phyloP scores from a whole-genome alignment of 2,888 invertebrate genomes.

The Nephrocerus scutellatus region DNA sequence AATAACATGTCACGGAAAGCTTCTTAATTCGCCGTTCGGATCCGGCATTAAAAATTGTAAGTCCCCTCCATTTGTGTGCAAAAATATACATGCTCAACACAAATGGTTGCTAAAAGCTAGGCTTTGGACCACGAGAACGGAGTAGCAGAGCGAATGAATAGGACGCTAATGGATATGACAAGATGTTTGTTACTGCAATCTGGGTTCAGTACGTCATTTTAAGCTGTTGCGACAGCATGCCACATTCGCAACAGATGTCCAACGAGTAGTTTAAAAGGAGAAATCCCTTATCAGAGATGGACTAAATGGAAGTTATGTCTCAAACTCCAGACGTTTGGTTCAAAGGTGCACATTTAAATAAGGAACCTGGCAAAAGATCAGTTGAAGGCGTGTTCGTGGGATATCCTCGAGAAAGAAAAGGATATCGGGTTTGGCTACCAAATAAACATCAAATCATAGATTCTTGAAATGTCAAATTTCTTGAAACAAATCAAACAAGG shows the following conservation, averaged over 20 bases:
- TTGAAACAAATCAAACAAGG: slow-evolving; percentile 4
- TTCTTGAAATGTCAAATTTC: slow-evolving; percentile 12
- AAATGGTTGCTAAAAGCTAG: too few relatives aligned
- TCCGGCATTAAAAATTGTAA: too few relatives aligned
- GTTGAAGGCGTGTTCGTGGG: slow-evolving; percentile 15
- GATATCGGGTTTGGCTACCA: slow-evolving; percentile 13
- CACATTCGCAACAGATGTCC: slow-evolving; percentile 17
- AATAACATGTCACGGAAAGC: too few relatives aligned
- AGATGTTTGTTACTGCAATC: too few relatives aligned
- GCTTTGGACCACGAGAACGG: too few relatives aligned
- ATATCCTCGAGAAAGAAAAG: slow-evolving; percentile 14
- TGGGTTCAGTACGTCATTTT: slow-evolving; percentile 19
- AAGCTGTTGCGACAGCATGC: slow-evolving; percentile 28
- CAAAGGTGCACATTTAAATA: slow-evolving; percentile 11
- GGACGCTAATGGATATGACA: too few relatives aligned
- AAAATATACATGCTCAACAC: too few relatives aligned
- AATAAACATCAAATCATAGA: slow-evolving; percentile 3
- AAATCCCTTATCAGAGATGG: slow-evolving; percentile 5
- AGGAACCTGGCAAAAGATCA: slow-evolving; percentile 10
- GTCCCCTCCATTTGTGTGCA: too few relatives aligned
- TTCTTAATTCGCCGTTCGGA: too few relatives aligned
- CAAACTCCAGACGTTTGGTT: slow-evolving; percentile 6
- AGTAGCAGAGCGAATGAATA: too few relatives aligned
- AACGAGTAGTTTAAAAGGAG: slow-evolving; percentile 5
- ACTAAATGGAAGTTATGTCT: background rate